phyloP scores from a whole-genome alignment of 2,797 vertebrate genomes.

The Eulemur albifrons region DNA sequence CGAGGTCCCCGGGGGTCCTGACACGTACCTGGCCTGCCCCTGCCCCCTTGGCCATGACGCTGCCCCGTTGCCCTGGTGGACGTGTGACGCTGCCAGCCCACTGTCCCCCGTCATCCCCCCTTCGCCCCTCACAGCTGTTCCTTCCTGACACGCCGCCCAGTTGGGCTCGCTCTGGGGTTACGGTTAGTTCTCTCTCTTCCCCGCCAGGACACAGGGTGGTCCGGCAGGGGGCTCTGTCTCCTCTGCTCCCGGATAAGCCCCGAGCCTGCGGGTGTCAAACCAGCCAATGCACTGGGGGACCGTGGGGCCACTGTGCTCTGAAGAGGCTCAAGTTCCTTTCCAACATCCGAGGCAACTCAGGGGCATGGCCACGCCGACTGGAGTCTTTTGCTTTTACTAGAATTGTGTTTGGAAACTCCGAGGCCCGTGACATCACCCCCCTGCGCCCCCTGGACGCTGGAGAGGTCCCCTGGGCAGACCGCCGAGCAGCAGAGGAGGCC shows the following conservation, averaged over 20 bases:
- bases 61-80: neutral
- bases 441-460: neutral
- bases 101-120: fast-evolving
- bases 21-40: neutral
- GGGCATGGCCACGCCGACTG: fast-evolving
- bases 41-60: neutral
- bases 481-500: too few species aligned
- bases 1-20: neutral
- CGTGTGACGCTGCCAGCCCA: too few species aligned
- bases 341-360: neutral
- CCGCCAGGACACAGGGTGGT: too few species aligned
- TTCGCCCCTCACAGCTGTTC: neutral
- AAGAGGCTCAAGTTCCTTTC: neutral
- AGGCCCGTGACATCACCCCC: neutral
- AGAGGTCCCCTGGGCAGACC: neutral
- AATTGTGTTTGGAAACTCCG: neutral
- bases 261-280: neutral
- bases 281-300: too few species aligned
- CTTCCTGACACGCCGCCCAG: neutral
- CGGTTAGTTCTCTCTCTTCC: neutral
- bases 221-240: neutral
- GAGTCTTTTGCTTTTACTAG: too few species aligned
- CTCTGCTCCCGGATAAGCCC: neutral
- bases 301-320: neutral
- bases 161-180: too few species aligned